Evolutionary conservation across 2,888 invertebrate species (phyloP).

Genomic region (Acrobasis repandana): DNA sequence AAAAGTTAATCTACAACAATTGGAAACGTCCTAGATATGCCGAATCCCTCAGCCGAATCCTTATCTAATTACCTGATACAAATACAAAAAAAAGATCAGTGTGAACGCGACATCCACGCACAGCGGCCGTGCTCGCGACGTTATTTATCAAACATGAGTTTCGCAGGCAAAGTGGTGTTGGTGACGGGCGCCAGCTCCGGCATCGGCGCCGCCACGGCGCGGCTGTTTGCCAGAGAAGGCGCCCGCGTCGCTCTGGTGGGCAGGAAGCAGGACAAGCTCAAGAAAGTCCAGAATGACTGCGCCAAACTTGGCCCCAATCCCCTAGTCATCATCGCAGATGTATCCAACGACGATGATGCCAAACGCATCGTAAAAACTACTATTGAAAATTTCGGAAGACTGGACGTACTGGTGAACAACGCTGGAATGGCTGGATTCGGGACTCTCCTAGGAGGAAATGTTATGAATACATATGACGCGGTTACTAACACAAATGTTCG

Average conservation of each 20-base stretch:
- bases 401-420: conserved; percentile 46
- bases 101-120: not conserved
- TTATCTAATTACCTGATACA: not conserved
- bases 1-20: too few relatives aligned
- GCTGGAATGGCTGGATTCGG: conserved; percentile 36
- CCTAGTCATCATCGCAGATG: conserved; percentile 37
- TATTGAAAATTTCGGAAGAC: conserved; percentile 35
- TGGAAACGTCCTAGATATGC: too few relatives aligned
- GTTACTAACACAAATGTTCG: conserved; percentile 38
- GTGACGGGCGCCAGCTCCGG: conserved; percentile 57
- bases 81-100: not conserved
- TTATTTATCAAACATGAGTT: conserved; percentile 33
- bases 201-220: conserved; percentile 54
- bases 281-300: conserved; percentile 29
- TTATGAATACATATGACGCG: conserved; percentile 27
- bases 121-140: not conserved
- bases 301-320: conserved; percentile 26
- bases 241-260: conserved; percentile 46
- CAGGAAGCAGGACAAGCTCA: conserved; percentile 34
- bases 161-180: conserved; percentile 44
- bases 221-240: conserved; percentile 47
- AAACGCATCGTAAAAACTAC: conserved; percentile 34
- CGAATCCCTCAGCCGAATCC: too few relatives aligned
- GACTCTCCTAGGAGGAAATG: conserved; percentile 27
- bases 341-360: conserved; percentile 37